phyloP scores from a whole-genome alignment of 2,797 vertebrate genomes.

The Botia almorhae region DNA sequence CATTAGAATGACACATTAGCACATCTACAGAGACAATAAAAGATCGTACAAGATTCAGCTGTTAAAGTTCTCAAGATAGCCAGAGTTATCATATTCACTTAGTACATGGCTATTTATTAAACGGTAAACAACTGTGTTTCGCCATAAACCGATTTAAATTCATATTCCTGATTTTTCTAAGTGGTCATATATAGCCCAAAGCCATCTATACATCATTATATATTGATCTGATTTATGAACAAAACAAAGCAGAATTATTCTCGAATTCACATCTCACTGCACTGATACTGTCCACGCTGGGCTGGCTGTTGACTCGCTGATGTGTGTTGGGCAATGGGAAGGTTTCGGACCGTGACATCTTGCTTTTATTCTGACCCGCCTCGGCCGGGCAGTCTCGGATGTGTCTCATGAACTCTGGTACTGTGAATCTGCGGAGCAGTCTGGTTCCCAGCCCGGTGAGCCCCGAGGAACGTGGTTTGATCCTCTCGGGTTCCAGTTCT shows the following conservation, averaged over 20 bases:
- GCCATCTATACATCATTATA: background rate
- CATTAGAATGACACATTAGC: background rate
- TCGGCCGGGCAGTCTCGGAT: constrained; percentile 73
- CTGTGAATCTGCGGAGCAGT: constrained; percentile 80
- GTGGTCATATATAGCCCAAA: background rate
- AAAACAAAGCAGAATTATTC: constrained; percentile 69
- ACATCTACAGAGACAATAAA: constrained; percentile 4
- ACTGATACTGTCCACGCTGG: constrained; percentile 81
- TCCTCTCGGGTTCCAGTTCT: constrained; percentile 68
- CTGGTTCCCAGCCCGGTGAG: constrained; percentile 73
- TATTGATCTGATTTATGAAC: constrained; percentile 60
- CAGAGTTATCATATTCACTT: background rate
- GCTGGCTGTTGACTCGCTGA: constrained; percentile 79
- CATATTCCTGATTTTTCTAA: background rate
- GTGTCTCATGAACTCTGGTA: constrained; percentile 82
- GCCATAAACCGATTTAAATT: background rate
- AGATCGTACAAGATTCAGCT: background rate
- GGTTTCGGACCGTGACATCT: constrained; percentile 80
- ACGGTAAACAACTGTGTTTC: background rate
- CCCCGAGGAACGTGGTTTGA: constrained; percentile 61
- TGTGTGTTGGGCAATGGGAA: constrained; percentile 79
- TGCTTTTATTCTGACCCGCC: constrained; percentile 66
- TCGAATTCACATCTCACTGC: constrained; percentile 84
- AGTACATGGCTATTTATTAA: background rate
- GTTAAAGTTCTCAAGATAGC: background rate